Evolutionary conservation across 2,888 invertebrate genomes (phyloP), one percentile per base, ranked within the genome.

Genomic region (Amphipoea oculea): DNA sequence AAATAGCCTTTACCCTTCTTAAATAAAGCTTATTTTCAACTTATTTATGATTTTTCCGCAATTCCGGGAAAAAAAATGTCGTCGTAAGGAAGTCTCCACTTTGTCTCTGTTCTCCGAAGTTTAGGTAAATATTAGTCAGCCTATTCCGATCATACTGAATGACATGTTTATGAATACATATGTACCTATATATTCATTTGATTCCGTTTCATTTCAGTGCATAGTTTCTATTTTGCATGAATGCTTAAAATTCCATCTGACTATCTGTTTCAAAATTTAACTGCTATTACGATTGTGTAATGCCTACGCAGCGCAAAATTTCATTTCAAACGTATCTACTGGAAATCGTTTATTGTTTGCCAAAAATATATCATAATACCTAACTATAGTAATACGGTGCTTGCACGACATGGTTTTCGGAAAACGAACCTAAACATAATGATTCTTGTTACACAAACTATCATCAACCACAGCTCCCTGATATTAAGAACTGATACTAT

Each of bases 181-280:
- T 17, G 23, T 29, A 29, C 29, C 29, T 29, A 29, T 29, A 40
- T n/a, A 51, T 73, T 29, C 7, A 65, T 76, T 73, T 29, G 17
- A 51, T 7, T 23, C 7, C 23, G 23, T 51, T 67, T 42, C 6
- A 60, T 78, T 68, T 68, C 78, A 54, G 12, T 17, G 17, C 29
- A 23, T 45, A 51, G 60, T 67, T 77, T 51, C 5, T 60, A 12
- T 77, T 78, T 67, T 42, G 62, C 42, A 54, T 54, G 20, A 63
- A 78, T 54, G n/a, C 14, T 78, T 45, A 54, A 78, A 63, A 78
- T 54, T 45, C 67, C 68, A 63, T 54, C 68, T 14, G 23, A 42
- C 11, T 67, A 17, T 48, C 17, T 57, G 67, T 78, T 62, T 36
- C 68, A 63, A 78, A 78, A 78, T 78, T n/a, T 45, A 63, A 78